Percentiles rank a stretch among this genome's conserved stretches.
These are phyloP conservation scores for Anoplolepis gracilipes DNA, from an alignment of 1,140 invertebrate species.

Conservation along the genomic window DNA sequence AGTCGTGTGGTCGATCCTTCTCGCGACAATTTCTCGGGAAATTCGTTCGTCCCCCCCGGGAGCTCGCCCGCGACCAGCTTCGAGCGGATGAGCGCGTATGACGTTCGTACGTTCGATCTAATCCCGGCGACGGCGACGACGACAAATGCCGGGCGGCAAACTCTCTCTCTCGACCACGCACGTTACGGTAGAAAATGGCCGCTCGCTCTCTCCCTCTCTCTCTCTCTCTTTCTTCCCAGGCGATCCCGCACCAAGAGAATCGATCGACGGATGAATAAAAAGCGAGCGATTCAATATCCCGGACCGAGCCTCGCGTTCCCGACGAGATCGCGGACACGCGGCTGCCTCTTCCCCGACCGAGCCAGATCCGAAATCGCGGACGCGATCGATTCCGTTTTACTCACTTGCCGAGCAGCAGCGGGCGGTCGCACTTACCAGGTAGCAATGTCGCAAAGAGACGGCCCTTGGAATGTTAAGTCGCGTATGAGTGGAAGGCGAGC, in stretches of 20 bases:
- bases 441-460: conserved; percentile 85
- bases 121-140: not conserved
- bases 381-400: conserved; percentile 5
- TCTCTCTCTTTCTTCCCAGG: not conserved
- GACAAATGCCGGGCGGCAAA: not conserved
- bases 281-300: not conserved
- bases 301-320: not conserved
- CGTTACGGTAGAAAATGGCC: conserved; percentile 47
- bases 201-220: not conserved
- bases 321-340: not conserved
- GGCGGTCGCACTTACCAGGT: conserved; percentile 87
- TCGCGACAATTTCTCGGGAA: too few relatives aligned
- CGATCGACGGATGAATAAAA: not conserved
- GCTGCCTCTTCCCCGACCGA: not conserved
- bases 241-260: not conserved
- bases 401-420: conserved; percentile 45
- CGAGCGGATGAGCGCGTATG: not conserved
- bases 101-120: not conserved
- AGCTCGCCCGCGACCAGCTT: not conserved
- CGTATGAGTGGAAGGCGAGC: conserved; percentile 82
- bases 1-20: too few relatives aligned
- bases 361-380: not conserved
- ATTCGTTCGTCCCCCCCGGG: too few relatives aligned
- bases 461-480: conserved; percentile 89
- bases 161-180: not conserved